Percentiles rank a stretch among this genome's conserved stretches.
Evolutionary conservation across 2,113 vertebrate species (phyloP).

Genomic region (Hydrochoerus hydrochaeris): DNA sequence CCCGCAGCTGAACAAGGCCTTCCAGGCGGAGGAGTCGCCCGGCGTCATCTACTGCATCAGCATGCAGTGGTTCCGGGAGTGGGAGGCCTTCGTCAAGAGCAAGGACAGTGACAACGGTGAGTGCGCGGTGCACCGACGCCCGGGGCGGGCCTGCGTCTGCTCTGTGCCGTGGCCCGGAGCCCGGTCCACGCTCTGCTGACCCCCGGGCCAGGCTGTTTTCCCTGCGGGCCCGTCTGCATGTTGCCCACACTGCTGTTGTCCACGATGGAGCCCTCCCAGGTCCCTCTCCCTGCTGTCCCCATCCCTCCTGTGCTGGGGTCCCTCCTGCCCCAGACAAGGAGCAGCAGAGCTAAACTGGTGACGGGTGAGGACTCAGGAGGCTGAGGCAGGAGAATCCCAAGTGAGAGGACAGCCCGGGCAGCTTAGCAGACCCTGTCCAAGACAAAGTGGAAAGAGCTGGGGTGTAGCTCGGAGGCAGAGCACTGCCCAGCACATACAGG

Average conservation of each 20-base stretch:
- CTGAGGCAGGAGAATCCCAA: neutral
- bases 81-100: slow-evolving; percentile 98
- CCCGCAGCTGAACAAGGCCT: slow-evolving; percentile 96
- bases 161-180: too few relatives aligned
- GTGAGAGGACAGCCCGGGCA: neutral
- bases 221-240: neutral
- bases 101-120: slow-evolving; percentile 88
- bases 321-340: neutral
- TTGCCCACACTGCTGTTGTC: neutral
- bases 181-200: neutral
- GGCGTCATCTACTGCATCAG: slow-evolving; percentile 96
- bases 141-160: too few relatives aligned
- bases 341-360: neutral
- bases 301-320: neutral
- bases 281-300: too few relatives aligned
- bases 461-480: neutral
- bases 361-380: neutral
- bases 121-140: too few relatives aligned
- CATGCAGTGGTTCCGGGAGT: slow-evolving; percentile 99
- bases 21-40: slow-evolving; percentile 97
- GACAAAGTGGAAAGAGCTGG: neutral
- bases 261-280: neutral
- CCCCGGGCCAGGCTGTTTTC: neutral
- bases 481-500: neutral
- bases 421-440: neutral